phyloP scores from a whole-genome alignment of 2,888 invertebrate species.

The Orthonevra nobilis region DNA sequence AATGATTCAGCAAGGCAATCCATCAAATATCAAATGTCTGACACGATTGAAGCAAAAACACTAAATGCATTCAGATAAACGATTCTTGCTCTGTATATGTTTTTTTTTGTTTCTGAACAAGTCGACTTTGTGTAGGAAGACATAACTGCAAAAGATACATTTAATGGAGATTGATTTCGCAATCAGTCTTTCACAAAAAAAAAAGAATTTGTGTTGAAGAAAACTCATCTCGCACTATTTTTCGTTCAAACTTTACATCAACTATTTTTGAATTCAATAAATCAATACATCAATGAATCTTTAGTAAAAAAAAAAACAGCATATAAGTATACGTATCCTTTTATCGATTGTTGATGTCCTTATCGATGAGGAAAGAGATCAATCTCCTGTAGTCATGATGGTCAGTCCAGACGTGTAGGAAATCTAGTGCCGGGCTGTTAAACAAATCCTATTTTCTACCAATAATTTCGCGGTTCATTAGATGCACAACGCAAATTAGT shows the following conservation, averaged over 20 bases:
- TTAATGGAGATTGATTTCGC: slow-evolving; percentile 39
- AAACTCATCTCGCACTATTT: no score
- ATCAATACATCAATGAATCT: background rate
- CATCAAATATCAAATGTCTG: slow-evolving; percentile 32
- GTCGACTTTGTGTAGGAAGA: background rate
- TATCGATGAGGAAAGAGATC: no score
- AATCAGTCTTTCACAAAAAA: no score
- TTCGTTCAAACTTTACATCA: no score
- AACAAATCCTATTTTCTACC: slow-evolving; percentile 53
- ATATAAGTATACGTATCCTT: no score
- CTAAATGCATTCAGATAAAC: slow-evolving; percentile 28
- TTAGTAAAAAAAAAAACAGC: no score
- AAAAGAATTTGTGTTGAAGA: no score
- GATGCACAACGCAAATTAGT: slow-evolving; percentile 61
- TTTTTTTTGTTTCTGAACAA: background rate
- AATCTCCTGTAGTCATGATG: background rate
- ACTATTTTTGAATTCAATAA: background rate
- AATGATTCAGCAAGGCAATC: slow-evolving; percentile 28
- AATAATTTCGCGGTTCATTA: slow-evolving; percentile 68
- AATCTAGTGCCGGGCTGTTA: no score
- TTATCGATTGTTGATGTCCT: no score
- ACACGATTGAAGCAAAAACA: slow-evolving; percentile 8
- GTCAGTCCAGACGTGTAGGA: no score
- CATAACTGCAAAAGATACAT: slow-evolving; percentile 22
- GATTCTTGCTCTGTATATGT: slow-evolving; percentile 11